Base-by-base conservation (phyloP, 53 echinoderm and acorn worm genomes). In the Zoroaster sp. region DNA sequence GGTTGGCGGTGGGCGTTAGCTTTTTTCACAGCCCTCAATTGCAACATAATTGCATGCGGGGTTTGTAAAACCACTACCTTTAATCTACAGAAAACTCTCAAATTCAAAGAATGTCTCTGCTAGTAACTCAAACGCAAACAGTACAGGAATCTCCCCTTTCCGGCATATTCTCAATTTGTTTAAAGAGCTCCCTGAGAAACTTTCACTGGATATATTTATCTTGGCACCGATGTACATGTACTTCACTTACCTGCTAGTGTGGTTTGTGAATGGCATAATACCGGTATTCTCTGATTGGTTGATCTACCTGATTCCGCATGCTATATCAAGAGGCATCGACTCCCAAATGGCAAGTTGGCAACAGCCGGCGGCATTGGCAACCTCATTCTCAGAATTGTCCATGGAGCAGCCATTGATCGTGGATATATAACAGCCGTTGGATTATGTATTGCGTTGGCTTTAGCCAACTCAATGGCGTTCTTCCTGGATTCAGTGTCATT, bases 271-370 rank as follows among this genome's bases (percentile, higher is more conserved):
- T 8, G 71, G 71, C 35, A 8, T 37, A 11, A 31, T 71, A 13
- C n/a, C n/a, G n/a, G n/a, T n/a, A n/a, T 71, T 8, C 73, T 72
- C 40, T 33, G 73, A 71, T 12, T 89, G 89, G 89, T 46, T 89
- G 80, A 72, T 89, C 72, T 89, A 80, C 81, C 81, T 89, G 23
- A 80, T 89, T 18, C 89, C 89, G 15, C 89, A 89, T 73, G 89
- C 89, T 3, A 33, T 80, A 5, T 70, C 73, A n/a, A 69, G 72
- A 42, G 89, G 89, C 25, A 89, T 89, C 43, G 71, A 70, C 13
- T 1, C 70, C 14, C 38, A 66, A 9, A 47, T 21, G 25, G 80
- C 89, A 13, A 69, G 80, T 38, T 89, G 9, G 80, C 89, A 2
- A 71, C 89, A n/a, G 73, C 80, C 3, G 89, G 80, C 20, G 89